phyloP scores from a whole-genome alignment of 2,888 invertebrate genomes.

The Agrochola lota region DNA sequence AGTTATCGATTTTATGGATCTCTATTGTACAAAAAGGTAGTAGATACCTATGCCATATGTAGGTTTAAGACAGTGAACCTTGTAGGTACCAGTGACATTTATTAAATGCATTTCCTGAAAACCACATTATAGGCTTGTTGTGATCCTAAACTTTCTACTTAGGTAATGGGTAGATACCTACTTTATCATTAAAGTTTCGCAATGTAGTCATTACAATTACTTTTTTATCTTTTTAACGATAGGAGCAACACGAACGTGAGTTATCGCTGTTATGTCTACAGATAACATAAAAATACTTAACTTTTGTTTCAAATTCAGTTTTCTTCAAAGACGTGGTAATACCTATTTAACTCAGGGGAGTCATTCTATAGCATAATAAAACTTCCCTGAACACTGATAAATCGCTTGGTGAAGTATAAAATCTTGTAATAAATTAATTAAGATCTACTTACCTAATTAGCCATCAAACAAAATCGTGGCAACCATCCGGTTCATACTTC shows the following conservation, averaged over 20 bases:
- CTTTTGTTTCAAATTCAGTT: background rate
- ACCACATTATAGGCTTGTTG: background rate
- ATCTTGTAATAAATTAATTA: conserved; percentile 73
- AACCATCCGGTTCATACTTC: conserved; percentile 68
- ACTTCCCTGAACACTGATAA: conserved; percentile 49
- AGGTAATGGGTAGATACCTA: background rate
- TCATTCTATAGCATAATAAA: conserved; percentile 16
- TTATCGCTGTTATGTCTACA: background rate
- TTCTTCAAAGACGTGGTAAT: background rate
- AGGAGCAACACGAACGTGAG: background rate
- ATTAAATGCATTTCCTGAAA: background rate
- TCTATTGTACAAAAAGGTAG: background rate
- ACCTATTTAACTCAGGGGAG: background rate
- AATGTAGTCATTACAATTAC: background rate
- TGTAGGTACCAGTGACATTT: no score
- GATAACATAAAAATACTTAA: background rate
- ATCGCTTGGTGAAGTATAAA: conserved; percentile 68
- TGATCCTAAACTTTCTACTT: background rate
- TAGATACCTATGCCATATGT: no score
- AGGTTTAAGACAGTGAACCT: background rate
- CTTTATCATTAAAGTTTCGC: background rate
- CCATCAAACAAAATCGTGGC: conserved; percentile 73
- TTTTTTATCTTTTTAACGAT: conserved; percentile 16
- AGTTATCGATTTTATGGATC: background rate
- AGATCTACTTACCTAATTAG: conserved; percentile 75